phyloP scores from a whole-genome alignment of 2,113 vertebrate genomes.

The Brevimyrus niger region DNA sequence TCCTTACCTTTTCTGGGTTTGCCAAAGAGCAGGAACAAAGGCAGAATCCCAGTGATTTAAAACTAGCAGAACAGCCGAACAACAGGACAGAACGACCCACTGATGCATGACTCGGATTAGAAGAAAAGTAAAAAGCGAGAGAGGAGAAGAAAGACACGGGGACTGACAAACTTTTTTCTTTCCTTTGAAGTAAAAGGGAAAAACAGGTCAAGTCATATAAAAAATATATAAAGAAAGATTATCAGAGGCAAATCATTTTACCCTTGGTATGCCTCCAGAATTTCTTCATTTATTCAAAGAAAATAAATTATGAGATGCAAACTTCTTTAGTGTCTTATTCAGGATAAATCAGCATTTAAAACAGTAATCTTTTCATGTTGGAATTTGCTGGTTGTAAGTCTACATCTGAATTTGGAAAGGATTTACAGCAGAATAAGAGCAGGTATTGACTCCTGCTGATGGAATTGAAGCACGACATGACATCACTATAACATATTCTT shows the following conservation, averaged over 20 bases:
- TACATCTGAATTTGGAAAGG: constrained; percentile 36
- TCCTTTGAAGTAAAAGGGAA: constrained; percentile 75
- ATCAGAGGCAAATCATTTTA: constrained; percentile 75
- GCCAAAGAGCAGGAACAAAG: constrained; percentile 93
- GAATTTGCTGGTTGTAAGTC: constrained; percentile 18
- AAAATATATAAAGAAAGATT: constrained; percentile 76
- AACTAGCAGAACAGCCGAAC: constrained; percentile 97
- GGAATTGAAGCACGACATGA: background rate
- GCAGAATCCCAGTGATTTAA: constrained; percentile 86
- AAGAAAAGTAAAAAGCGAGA: constrained; percentile 93
- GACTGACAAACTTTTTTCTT: constrained; percentile 92
- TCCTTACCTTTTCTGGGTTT: constrained; percentile 95
- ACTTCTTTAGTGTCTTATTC: constrained; percentile 43
- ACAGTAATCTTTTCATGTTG: constrained; percentile 47
- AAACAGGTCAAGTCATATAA: constrained; percentile 64
- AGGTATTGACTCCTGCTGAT: constrained; percentile 21
- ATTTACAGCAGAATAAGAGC: constrained; percentile 42
- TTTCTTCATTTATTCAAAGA: constrained; percentile 49
- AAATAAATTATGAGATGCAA: constrained; percentile 50
- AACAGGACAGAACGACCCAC: constrained; percentile 95
- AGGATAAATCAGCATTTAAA: constrained; percentile 45
- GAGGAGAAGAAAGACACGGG: constrained; percentile 94
- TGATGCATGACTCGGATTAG: constrained; percentile 98
- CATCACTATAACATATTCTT: background rate
- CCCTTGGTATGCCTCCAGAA: constrained; percentile 45